Evolutionary conservation across 2,888 invertebrate genomes (phyloP).

Genomic region (Diarsia brunnea): DNA sequence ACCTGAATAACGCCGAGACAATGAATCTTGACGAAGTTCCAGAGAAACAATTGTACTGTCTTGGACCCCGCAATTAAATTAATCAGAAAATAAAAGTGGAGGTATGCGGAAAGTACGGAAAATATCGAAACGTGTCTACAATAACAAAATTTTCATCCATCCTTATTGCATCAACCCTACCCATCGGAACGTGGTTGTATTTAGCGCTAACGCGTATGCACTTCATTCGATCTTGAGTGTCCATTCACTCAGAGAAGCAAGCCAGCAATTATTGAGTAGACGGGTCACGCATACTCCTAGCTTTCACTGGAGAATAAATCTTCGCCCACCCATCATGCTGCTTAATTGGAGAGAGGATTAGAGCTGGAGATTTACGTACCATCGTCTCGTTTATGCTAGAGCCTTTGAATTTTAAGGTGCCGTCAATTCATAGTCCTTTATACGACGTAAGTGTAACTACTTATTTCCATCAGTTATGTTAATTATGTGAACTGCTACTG

Average conservation of each 20-base stretch:
- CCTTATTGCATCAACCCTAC: conserved; percentile 6
- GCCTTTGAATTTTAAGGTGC: no score
- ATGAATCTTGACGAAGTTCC: no score
- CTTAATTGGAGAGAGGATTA: conserved; percentile 34
- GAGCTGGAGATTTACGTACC: conserved; percentile 17
- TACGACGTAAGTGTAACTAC: no score
- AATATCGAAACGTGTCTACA: background rate
- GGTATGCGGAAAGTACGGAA: background rate
- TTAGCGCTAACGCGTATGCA: conserved; percentile 55
- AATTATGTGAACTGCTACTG: no score
- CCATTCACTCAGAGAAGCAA: conserved; percentile 38
- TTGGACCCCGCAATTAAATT: no score
- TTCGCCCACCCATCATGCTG: background rate
- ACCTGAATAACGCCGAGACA: no score
- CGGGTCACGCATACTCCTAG: conserved; percentile 28
- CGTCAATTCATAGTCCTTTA: no score
- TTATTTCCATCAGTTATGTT: no score
- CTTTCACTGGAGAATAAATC: conserved; percentile 53
- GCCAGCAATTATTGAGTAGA: conserved; percentile 43
- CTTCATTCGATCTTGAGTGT: conserved; percentile 53
- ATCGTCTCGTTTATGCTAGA: background rate
- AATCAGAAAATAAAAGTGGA: no score
- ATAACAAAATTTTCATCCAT: conserved; percentile 3
- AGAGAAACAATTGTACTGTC: no score
- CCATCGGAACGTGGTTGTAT: conserved; percentile 18